Base-by-base conservation (phyloP, 2,888 invertebrate genomes). In the Rugalucina vietnamica region DNA sequence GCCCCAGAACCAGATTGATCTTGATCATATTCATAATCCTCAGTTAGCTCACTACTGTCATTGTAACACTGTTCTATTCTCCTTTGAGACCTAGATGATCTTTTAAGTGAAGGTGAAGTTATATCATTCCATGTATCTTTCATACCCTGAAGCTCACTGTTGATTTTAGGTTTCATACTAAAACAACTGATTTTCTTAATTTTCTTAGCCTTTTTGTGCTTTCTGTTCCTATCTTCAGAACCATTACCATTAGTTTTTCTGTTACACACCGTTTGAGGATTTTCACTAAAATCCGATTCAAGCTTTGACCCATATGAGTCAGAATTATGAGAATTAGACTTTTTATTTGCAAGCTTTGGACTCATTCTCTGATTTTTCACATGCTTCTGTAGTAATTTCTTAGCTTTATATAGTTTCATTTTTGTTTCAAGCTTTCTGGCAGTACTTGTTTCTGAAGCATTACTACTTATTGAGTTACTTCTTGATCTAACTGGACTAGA, bases 81-180 rank as follows among this genome's bases (percentile, higher is more conserved):
- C 5, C 24, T 43, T 39, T 43, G 39, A 39, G 39, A 29, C 27
- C 72, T 37, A 24, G 72, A 1, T 4, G 14, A 12, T 43, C 39
- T 39, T 72, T 72, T 43, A 43, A 12, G 3, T 21, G 2, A 21
- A 10, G 29, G 37, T 1, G 24, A 21, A 43, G 34, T 49, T 24
- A 76, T 12, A 69, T 81, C 65, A 71, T 81, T 86, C 76, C 78
- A 83, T 24, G 83, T 18, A 49, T 60, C 50, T 24, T 79, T 37
- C 2, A 86, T 34, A 43, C 14, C 49, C 36, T 79, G 65, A 10
- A 86, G 39, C 54, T 79, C 74, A 34, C 54, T 54, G n/a, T 54
- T 54, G 54, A 54, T n/a, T 54, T n/a, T n/a, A n/a, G n/a, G n/a
- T n/a, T n/a, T n/a, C n/a, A n/a, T n/a, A n/a, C n/a, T n/a, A n/a